Evolutionary conservation across 1,140 invertebrate species (phyloP), one percentile per base, ranked within the genome.

Genomic region (Venturia canescens): DNA sequence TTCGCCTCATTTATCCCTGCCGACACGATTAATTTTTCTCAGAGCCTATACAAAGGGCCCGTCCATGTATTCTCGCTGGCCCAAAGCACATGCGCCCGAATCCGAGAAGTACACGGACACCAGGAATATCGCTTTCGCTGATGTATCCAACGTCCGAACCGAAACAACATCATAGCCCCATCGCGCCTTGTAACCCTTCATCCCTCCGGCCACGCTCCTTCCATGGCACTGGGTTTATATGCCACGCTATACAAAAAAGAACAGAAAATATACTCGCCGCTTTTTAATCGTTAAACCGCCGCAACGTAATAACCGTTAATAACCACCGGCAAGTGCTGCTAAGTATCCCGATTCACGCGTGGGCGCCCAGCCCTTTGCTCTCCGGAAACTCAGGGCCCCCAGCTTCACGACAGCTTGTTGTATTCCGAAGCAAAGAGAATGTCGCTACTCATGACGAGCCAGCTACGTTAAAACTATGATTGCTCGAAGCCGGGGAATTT

Each of bases 291-390:
- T 23, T 74, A 74, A 74, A 74, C 71, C 50, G 44, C 71, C 71
- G 48, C 57, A 74, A 74, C 71, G 71, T 74, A 74, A 74, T 71
- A 67, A 77, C 77, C 78, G 77, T 48, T 79, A 75, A 83, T 79
- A 76, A 79, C 67, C 79, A 53, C 50, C 44, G 9, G 48, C 48
- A 48, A 74, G 71, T 74, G 71, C 71, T 23, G 71, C 48, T 74
- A 74, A 74, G 48, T 74, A 74, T 74, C 71, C 21, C 27, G 71
- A 50, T 27, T 29, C 67, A n/a, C n/a, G 26, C 67, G 67, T 29
- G 67, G 21, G 71, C 44, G 71, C 71, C 23, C 26, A 53, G 71
- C 71, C 71, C 71, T n/a, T n/a, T 74, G 16, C 13, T 13, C 44
- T 26, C 31, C 7, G 48, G 71, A 74, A 74, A 74, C 71, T 74